Conservation (phyloP, 2,797 vertebrate genomes). For the Acanthurus lineatus region DNA sequence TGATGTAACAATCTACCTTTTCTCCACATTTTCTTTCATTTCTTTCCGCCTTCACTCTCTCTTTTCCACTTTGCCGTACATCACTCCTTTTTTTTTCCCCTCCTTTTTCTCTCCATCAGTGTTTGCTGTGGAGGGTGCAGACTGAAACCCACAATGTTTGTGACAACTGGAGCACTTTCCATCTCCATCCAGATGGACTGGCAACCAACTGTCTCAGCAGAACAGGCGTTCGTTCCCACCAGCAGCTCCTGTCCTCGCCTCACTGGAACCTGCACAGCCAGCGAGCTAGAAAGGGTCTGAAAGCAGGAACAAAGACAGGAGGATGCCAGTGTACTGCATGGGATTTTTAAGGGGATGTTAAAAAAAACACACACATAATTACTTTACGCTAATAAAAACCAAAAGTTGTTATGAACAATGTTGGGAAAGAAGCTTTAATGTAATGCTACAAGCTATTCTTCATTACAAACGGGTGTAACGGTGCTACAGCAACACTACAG, state of each 20-base stretch:
- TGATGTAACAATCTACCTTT: constrained; percentile 8
- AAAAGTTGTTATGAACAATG: neutral
- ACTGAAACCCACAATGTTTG: constrained; percentile 47
- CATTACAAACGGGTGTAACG: neutral
- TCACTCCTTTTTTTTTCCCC: constrained; percentile 2
- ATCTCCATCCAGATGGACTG: constrained; percentile 66
- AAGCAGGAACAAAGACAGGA: constrained; percentile 21
- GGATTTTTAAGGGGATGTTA: neutral
- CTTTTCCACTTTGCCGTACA: neutral
- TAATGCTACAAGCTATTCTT: neutral
- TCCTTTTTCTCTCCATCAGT: constrained; percentile 1
- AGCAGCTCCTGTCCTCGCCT: constrained; percentile 31
- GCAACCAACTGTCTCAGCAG: constrained; percentile 58
- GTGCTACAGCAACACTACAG: no score
- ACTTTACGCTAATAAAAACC: no score
- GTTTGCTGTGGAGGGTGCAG: constrained; percentile 5
- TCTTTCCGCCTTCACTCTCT: neutral
- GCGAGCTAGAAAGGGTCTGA: neutral
- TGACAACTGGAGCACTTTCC: constrained; percentile 60
- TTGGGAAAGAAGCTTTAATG: neutral
- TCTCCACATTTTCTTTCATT: neutral
- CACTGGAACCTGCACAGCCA: constrained; percentile 20
- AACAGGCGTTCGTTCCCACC: constrained; percentile 52
- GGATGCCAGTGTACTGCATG: constrained; percentile 8
- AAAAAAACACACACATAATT: neutral